phyloP scores from a whole-genome alignment of 2,113 vertebrate genomes.

The Globicephala melas region DNA sequence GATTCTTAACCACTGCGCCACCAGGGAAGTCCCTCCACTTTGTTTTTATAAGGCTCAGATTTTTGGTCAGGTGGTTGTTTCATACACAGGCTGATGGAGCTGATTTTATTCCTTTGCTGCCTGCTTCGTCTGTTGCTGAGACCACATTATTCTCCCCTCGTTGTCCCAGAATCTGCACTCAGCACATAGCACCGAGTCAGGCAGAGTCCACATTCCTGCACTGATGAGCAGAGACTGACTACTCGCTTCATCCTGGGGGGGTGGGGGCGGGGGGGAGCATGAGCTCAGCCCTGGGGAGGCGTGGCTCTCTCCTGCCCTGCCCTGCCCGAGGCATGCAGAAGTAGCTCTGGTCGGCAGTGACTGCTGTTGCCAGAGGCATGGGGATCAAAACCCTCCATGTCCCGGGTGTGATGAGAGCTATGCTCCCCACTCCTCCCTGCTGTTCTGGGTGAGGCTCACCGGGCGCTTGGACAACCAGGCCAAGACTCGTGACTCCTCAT shows the following conservation, averaged over 20 bases:
- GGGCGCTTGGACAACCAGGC: neutral
- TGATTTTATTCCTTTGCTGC: neutral
- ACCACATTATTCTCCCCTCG: neutral
- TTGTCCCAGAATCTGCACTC: neutral
- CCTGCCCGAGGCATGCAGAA: accelerated
- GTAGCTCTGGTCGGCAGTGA: neutral
- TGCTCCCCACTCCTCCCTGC: neutral
- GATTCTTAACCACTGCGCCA: too few species aligned
- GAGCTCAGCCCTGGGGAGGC: neutral
- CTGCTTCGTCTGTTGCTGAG: neutral
- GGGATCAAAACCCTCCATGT: accelerated
- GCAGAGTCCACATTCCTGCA: neutral
- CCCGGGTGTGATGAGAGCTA: neutral
- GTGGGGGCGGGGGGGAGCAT: accelerated
- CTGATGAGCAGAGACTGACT: neutral
- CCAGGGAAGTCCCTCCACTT: neutral
- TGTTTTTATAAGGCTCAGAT: neutral
- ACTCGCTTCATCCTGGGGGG: accelerated
- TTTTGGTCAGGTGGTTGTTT: neutral
- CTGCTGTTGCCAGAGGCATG: too few species aligned
- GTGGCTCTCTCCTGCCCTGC: neutral
- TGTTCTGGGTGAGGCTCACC: accelerated
- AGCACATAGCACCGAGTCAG: neutral
- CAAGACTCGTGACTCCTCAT: neutral
- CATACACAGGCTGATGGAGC: neutral